Percentiles rank a stretch among this genome's conserved stretches.
These are phyloP conservation scores for Rhysida immarginata DNA, from an alignment of 1,140 invertebrate genomes.

Conservation along the genomic window DNA sequence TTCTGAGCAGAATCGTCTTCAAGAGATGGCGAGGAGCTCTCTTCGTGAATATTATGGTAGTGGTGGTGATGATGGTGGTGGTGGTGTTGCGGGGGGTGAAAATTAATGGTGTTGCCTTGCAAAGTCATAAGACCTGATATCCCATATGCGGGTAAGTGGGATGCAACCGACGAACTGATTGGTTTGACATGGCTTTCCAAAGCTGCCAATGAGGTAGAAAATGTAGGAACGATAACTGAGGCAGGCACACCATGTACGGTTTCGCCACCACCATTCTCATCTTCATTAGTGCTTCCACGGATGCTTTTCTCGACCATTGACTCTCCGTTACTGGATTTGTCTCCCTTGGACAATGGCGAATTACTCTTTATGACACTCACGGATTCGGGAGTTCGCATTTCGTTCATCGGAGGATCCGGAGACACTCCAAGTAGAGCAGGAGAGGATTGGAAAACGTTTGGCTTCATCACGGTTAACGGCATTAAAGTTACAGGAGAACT, in stretches of 20 bases:
- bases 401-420: conserved; percentile 7
- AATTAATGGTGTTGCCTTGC: neutral
- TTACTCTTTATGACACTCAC: conserved; percentile 6
- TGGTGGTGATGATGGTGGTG: too few species aligned
- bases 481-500: neutral
- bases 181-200: conserved; percentile 47
- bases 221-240: conserved; percentile 32
- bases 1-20: neutral
- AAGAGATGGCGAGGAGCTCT: neutral
- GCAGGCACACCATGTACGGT: conserved; percentile 34
- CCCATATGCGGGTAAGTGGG: neutral
- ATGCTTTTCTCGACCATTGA: neutral
- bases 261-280: conserved; percentile 39
- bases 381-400: conserved; percentile 2
- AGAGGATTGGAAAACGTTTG: conserved; percentile 28
- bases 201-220: conserved; percentile 55
- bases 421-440: conserved; percentile 23
- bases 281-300: conserved; percentile 22
- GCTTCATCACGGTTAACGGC: conserved; percentile 14
- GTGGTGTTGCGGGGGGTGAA: too few species aligned
- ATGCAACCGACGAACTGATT: conserved; percentile 21
- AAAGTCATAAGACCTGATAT: neutral
- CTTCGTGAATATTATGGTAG: neutral
- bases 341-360: conserved; percentile 3
- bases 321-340: conserved; percentile 1